Base-by-base conservation (phyloP, 1,140 invertebrate species). In the Rhysida immarginata region DNA sequence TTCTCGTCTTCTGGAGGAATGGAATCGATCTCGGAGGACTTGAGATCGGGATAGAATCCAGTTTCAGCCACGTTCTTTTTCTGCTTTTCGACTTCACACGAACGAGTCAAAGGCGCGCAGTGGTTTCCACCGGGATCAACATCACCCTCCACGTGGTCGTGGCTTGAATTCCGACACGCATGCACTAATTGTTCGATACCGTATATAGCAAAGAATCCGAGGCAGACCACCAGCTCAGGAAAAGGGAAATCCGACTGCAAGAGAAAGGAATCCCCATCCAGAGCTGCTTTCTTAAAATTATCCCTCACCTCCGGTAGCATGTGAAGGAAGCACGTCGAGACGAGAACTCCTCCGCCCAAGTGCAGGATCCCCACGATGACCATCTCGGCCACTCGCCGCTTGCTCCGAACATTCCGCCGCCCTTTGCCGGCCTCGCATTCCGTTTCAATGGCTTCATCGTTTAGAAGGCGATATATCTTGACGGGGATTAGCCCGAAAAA, bases 151-250 rank as follows among this genome's bases (percentile, higher is more conserved):
- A 56, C 53, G 5, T 53, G 27, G 41, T 50, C 26, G 11, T 44
- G 48, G 3, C 55, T 50, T 18, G 42, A 26, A 14, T 58, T 51
- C n/a, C 25, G 24, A 35, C 13, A 50, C 2, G n/a, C 54, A 81
- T 86, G 58, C 81, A 77, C 55, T 77, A 71, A 65, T 66, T 90
- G 87, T 64, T 92, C 88, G 1, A 90, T 77, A 18, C 89, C 70
- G 63, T 86, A 90, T 75, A 92, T 86, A 3, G 84, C 71, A 66
- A 90, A 90, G 68, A 92, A 91, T 13, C 88, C 83, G 1, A 71
- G 59, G 64, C 82, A 82, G 63, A 82, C 78, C 1, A 82, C 69
- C 0, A 84, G 62, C 57, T 88, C 80, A 0, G 84, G 78, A 5
- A 86, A 64, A 1, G 82, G 78, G 62, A 89, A 62, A 14, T 56